Evolutionary conservation across 2,888 invertebrate species (phyloP).

Genomic region (Drosophila acutilabella): DNA sequence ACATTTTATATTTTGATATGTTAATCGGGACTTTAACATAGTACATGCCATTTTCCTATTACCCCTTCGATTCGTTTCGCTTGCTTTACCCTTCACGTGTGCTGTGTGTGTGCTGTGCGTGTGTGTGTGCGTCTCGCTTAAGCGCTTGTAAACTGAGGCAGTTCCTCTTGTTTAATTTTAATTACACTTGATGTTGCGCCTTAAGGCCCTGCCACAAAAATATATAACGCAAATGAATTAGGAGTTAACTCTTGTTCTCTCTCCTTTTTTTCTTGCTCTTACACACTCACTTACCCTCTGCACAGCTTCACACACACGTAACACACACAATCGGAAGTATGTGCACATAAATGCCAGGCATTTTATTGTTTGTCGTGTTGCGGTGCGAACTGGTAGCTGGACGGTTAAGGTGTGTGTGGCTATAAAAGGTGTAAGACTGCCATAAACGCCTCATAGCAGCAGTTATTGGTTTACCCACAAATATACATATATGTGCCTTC

Average conservation of each 20-base stretch:
- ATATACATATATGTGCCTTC: background rate
- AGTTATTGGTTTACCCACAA: conserved; percentile 27
- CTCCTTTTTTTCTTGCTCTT: too few species aligned
- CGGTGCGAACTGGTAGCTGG: conserved; percentile 10
- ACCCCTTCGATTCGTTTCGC: conserved; percentile 55
- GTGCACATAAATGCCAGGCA: conserved; percentile 73
- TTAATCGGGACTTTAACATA: conserved; percentile 60
- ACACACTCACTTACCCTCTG: background rate
- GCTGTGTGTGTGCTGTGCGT: background rate
- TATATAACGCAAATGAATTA: conserved; percentile 51
- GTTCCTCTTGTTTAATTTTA: conserved; percentile 51
- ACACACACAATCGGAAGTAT: conserved; percentile 70
- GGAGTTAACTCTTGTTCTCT: conserved; percentile 5
- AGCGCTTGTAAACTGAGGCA: background rate
- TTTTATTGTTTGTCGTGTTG: conserved; percentile 71
- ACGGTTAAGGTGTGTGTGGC: conserved; percentile 40
- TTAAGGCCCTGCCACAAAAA: conserved; percentile 52
- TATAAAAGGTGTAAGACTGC: conserved; percentile 75
- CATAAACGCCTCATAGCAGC: conserved; percentile 64
- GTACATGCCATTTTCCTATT: conserved; percentile 79
- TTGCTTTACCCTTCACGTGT: background rate
- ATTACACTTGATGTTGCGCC: conserved; percentile 29
- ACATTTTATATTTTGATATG: conserved; percentile 73
- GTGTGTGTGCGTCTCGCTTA: background rate
- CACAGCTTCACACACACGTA: conserved; percentile 8